Conservation (phyloP, 2,888 invertebrate genomes). For the Bellardia pandia region DNA sequence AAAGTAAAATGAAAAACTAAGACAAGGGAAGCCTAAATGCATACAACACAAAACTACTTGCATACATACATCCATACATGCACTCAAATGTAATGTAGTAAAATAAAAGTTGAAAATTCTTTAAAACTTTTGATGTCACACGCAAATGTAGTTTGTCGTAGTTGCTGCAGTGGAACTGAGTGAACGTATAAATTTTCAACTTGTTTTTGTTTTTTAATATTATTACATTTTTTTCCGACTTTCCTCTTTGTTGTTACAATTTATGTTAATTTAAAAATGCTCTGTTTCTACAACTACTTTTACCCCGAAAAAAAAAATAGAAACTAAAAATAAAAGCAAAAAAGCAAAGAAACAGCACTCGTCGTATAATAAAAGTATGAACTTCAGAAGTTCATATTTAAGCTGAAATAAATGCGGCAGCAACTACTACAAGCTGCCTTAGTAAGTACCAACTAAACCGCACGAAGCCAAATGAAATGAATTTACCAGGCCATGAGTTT, state of each 20-base stretch:
- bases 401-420: constrained; percentile 43
- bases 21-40: constrained; percentile 46
- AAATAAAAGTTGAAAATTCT: constrained; percentile 58
- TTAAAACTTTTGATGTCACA: constrained; percentile 68
- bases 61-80: too few species aligned
- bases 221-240: constrained; percentile 26
- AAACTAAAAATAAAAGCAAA: constrained; percentile 28
- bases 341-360: constrained; percentile 15
- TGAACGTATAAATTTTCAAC: constrained; percentile 68
- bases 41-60: constrained; percentile 33
- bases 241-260: constrained; percentile 49
- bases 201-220: constrained; percentile 39
- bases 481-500: constrained; percentile 64
- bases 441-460: constrained; percentile 57
- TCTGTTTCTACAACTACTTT: constrained; percentile 39
- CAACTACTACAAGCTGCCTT: constrained; percentile 13
- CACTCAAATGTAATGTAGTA: background rate
- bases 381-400: constrained; percentile 65
- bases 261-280: constrained; percentile 73
- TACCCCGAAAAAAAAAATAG: background rate
- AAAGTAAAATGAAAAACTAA: constrained; percentile 21
- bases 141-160: constrained; percentile 56
- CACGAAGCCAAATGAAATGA: constrained; percentile 65
- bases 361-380: constrained; percentile 59
- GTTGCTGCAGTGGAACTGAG: constrained; percentile 65